Conservation (phyloP, 2,113 vertebrate genomes). For the Accipiter virgatus region DNA sequence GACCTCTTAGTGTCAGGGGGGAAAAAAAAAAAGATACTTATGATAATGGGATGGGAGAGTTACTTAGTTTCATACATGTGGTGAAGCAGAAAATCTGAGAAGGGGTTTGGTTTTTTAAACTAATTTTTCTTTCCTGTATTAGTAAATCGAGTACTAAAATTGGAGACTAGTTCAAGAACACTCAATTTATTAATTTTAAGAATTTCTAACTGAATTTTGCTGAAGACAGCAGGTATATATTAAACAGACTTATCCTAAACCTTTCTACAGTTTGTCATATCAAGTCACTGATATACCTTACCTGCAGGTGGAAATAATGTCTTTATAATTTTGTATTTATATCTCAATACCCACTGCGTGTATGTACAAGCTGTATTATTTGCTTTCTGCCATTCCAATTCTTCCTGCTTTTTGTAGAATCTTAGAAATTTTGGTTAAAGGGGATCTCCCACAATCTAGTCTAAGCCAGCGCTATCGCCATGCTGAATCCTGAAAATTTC, state of each 20-base stretch:
- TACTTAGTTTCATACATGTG: background rate
- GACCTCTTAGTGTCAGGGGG: background rate
- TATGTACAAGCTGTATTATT: background rate
- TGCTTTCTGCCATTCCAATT: background rate
- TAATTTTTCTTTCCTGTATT: background rate
- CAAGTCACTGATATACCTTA: background rate
- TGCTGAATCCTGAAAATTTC: background rate
- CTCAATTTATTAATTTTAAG: background rate
- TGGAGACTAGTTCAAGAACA: background rate
- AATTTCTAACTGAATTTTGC: background rate
- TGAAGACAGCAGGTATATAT: background rate
- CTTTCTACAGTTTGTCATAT: background rate
- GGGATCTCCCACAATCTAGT: background rate
- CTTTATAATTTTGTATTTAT: background rate
- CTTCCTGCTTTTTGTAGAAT: background rate
- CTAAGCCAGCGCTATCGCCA: background rate
- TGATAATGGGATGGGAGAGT: background rate
- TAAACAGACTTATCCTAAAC: background rate
- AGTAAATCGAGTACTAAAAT: background rate
- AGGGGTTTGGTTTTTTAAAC: background rate
- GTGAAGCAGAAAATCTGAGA: background rate
- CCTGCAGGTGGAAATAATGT: background rate
- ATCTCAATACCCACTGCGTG: accelerated
- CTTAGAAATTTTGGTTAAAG: background rate
- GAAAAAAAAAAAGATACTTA: background rate